Evolutionary conservation across 2,888 invertebrate genomes (phyloP), one percentile per base, ranked within the genome.

Genomic region (Rotaria magnacalcarata): DNA sequence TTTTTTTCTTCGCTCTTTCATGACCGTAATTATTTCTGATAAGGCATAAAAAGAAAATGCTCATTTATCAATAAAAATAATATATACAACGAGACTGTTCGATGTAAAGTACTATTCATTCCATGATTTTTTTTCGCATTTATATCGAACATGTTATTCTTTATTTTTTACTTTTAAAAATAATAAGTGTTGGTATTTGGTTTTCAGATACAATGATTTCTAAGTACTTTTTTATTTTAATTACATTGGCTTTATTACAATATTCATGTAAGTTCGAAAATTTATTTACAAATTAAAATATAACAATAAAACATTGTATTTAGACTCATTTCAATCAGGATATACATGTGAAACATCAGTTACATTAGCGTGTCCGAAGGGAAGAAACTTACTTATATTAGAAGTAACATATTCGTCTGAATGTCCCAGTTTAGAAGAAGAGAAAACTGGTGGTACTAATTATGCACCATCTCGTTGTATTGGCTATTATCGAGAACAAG

Each of bases 261-360:
- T 41, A 16, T 67, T 34, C 34, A 67, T 14, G 67, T 67, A 67
- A 67, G 67, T 67, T 41, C 7, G 5, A 16, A 1, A 16, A n/a
- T 67, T 16, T 16, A 6, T 67, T 7, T 1, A 6, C 14, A 6
- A 16, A 27, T 11, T 41, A 27, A 19, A 67, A 67, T 6, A 34
- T 7, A 52, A 1, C 16, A 52, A 52, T 4, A 52, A 16, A 0
- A 52, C 3, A 16, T 24, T 19, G 21, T 74, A 21, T 24, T 24
- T n/a, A 80, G 80, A 80, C 16, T 43, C 80, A n/a, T 47, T 47
- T 14, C 80, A 80, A 47, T n/a, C 80, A 41, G 80, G 80, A 34
- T 80, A 21, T 47, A 80, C 80, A 80, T 80, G 80, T 80, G 80
- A 80, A 43, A 80, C 47, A 8, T 43, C 80, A 24, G 47, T 80